Conservation (phyloP, 37 sponge, comb jelly and placozoan genomes). For the Ephydatia muelleri region DNA sequence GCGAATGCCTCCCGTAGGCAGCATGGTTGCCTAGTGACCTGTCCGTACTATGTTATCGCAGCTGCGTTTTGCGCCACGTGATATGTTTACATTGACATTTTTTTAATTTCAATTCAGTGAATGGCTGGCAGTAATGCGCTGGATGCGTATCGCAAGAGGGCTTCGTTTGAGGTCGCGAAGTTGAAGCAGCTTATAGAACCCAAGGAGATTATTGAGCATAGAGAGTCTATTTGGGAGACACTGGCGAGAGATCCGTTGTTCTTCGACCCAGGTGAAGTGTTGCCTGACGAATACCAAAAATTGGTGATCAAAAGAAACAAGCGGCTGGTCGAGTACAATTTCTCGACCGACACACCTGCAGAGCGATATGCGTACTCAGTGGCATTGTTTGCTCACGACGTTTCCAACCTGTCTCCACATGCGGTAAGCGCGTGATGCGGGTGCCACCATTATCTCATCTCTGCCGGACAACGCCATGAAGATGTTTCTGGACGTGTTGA, state of each 20-base stretch:
- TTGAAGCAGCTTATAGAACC: conserved; percentile 38
- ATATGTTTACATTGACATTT: no score
- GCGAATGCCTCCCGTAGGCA: no score
- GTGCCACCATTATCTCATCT: no score
- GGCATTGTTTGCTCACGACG: no score
- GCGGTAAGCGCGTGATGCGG: background rate
- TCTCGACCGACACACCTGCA: conserved; percentile 24
- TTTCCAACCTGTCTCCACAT: no score
- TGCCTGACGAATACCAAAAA: conserved; percentile 52
- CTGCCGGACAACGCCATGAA: no score
- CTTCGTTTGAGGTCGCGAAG: conserved; percentile 34
- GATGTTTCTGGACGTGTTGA: background rate
- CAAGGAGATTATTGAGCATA: conserved; percentile 35
- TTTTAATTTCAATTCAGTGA: no score
- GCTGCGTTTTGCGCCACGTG: no score
- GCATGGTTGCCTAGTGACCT: no score
- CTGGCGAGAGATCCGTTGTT: conserved; percentile 75
- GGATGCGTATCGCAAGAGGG: conserved; percentile 45
- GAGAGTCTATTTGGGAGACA: conserved; percentile 58
- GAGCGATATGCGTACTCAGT: no score
- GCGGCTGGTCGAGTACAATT: conserved; percentile 67
- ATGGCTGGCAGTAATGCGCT: background rate
- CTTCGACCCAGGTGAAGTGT: conserved; percentile 13
- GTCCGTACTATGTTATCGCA: no score
- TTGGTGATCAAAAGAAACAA: conserved; percentile 60